phyloP scores from a whole-genome alignment of 1,140 invertebrate species.

The Penaeus chinensis region DNA sequence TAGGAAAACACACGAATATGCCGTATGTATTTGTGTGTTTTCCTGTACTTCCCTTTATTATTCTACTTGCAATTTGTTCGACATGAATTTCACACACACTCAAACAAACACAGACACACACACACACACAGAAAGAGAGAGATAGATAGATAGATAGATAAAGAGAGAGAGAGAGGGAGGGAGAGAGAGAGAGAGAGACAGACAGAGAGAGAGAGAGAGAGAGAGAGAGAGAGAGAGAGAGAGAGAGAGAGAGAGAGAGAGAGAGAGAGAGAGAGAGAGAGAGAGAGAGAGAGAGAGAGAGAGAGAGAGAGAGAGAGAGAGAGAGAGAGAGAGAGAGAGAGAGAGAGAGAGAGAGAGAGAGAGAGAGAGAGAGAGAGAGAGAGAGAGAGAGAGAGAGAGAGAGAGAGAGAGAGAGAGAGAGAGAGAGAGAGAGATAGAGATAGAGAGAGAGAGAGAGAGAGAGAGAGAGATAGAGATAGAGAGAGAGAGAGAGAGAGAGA shows the following conservation, averaged over 20 bases:
- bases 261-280: neutral
- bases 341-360: neutral
- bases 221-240: neutral
- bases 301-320: constrained; percentile 17
- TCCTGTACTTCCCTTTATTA: neutral
- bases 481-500: neutral
- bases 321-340: constrained; percentile 25
- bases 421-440: neutral
- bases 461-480: neutral
- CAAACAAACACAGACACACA: too few species aligned
- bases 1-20: neutral
- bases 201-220: neutral
- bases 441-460: neutral
- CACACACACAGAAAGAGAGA: neutral
- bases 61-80: too few species aligned
- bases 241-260: neutral
- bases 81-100: neutral
- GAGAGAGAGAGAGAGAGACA: constrained; percentile 2
- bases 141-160: neutral
- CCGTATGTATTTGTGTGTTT: neutral
- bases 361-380: constrained; percentile 1
- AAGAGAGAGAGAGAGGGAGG: neutral
- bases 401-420: constrained; percentile 1
- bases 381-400: neutral
- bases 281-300: constrained; percentile 12